Conservation (phyloP, 2,113 vertebrate genomes). For the Romanogobio albipinnatus region DNA sequence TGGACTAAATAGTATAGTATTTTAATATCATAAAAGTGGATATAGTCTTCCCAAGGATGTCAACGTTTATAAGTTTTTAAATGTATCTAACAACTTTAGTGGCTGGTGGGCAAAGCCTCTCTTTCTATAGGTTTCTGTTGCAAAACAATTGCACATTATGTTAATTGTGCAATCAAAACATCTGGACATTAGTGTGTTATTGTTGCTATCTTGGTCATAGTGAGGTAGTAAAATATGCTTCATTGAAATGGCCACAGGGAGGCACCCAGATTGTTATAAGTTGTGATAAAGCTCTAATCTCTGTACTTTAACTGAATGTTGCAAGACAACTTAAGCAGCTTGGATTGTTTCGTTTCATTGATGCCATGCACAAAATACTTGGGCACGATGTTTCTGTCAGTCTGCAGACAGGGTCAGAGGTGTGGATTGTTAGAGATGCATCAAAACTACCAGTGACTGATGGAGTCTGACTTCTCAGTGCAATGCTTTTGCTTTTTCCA, state of each 20-base stretch:
- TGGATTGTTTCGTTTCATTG: background rate
- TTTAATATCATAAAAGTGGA: background rate
- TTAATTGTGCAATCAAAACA: background rate
- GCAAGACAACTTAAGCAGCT: background rate
- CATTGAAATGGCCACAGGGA: background rate
- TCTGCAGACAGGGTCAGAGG: background rate
- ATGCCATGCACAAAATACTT: background rate
- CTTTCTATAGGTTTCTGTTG: too few relatives aligned
- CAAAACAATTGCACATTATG: too few relatives aligned
- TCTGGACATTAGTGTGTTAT: background rate
- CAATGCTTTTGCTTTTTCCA: background rate
- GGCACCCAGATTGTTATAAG: too few relatives aligned
- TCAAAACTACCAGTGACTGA: conserved; percentile 8
- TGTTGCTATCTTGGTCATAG: background rate
- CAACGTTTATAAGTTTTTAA: too few relatives aligned
- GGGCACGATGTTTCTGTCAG: background rate
- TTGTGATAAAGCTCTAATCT: background rate
- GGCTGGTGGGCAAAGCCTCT: too few relatives aligned
- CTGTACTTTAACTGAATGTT: background rate
- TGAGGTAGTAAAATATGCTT: background rate
- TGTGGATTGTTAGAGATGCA: background rate
- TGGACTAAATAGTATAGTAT: background rate
- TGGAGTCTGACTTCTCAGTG: background rate
- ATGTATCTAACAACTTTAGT: too few relatives aligned
- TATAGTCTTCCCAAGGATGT: too few relatives aligned